Conservation (phyloP, 1,140 invertebrate genomes). For the Drosophila pandora region DNA sequence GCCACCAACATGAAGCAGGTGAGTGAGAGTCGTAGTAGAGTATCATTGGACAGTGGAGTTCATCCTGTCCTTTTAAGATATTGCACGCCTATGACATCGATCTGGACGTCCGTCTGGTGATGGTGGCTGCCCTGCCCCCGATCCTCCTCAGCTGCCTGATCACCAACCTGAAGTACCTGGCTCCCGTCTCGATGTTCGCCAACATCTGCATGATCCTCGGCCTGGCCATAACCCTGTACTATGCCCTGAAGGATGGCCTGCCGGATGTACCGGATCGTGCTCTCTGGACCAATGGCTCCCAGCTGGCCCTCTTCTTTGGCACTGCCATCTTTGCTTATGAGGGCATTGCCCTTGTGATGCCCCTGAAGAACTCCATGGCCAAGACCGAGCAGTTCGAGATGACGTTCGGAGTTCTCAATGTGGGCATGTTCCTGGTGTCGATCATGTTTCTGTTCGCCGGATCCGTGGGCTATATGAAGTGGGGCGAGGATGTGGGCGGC, state of each 20-base stretch:
- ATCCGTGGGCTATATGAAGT: conserved; percentile 93
- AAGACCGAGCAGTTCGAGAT: conserved; percentile 90
- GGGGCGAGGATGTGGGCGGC: conserved; percentile 88
- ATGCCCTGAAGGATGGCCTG: conserved; percentile 87
- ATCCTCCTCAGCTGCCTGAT: conserved; percentile 90
- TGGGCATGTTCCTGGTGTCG: conserved; percentile 88
- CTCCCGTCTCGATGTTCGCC: conserved; percentile 89
- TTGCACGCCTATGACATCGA: conserved; percentile 86
- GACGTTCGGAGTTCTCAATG: conserved; percentile 91
- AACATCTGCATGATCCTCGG: conserved; percentile 89
- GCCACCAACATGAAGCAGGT: conserved; percentile 92
- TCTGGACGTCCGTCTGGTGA: conserved; percentile 87
- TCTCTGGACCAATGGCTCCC: conserved; percentile 85
- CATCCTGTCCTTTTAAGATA: conserved; percentile 85
- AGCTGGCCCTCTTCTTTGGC: conserved; percentile 90
- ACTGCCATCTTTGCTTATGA: conserved; percentile 92
- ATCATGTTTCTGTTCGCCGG: conserved; percentile 91
- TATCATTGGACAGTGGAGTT: not conserved
- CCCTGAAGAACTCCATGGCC: conserved; percentile 95
- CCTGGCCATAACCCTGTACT: conserved; percentile 89
- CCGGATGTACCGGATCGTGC: conserved; percentile 85
- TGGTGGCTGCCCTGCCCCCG: conserved; percentile 89
- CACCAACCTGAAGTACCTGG: conserved; percentile 90
- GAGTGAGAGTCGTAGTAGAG: conserved; percentile 80
- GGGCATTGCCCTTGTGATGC: conserved; percentile 92